These are phyloP conservation scores for Brassicogethes aeneus DNA, from an alignment of 2,888 invertebrate species.

Conservation along the genomic window DNA sequence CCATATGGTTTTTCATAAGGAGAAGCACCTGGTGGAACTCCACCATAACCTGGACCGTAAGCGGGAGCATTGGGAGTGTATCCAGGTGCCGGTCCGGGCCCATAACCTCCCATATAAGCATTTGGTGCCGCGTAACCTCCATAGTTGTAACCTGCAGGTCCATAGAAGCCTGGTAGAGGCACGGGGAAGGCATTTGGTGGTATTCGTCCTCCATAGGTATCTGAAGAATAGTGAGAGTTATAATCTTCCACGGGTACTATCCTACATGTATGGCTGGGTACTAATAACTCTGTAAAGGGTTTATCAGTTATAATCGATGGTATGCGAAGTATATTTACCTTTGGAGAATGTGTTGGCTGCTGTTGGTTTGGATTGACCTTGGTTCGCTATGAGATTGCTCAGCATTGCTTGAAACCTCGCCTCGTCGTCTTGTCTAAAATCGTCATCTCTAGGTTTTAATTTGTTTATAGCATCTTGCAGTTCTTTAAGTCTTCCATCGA, in stretches of 20 bases:
- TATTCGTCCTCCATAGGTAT: slow-evolving; percentile 1
- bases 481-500: slow-evolving; percentile 21
- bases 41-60: too few species aligned
- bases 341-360: too few species aligned
- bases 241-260: not conserved
- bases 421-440: not conserved
- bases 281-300: too few species aligned
- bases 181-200: too few species aligned
- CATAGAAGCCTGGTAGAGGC: too few species aligned
- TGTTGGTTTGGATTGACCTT: slow-evolving; percentile 3
- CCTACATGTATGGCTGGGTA: not conserved
- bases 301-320: too few species aligned
- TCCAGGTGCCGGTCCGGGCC: too few species aligned
- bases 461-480: slow-evolving; percentile 29
- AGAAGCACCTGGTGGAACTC: too few species aligned
- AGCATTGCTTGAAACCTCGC: not conserved
- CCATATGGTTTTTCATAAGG: too few species aligned
- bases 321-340: too few species aligned
- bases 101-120: too few species aligned
- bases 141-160: slow-evolving; percentile 5
- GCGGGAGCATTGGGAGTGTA: too few species aligned
- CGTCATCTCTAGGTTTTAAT: slow-evolving; percentile 25
- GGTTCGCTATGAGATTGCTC: not conserved
- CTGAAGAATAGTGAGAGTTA: slow-evolving; percentile 5
- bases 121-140: slow-evolving; percentile 2